Base-by-base conservation (phyloP, 2,797 vertebrate genomes). In the Simalia tracyae region DNA sequence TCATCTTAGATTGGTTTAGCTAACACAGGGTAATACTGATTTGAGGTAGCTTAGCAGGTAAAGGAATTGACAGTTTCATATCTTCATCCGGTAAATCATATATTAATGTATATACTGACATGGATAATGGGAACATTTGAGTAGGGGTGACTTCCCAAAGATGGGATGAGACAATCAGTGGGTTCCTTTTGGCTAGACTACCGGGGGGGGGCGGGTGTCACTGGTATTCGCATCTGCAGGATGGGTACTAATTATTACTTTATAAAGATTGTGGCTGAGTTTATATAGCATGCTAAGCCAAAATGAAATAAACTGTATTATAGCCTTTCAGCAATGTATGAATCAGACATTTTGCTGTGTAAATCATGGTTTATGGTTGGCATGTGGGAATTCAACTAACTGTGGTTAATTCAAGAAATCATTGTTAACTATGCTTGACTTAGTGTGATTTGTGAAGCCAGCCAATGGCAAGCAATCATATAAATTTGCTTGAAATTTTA, bases 1-100 rank as follows among this genome's bases (percentile, higher is more conserved):
- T 92, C 90, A 72, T 92, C 93, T 91, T 89, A 72, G 84, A 92
- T 64, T 12, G 17, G 8, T 81, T 92, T 89, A 87, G 3, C 11
- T 91, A 86, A 87, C 68, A 15, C 42, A 11, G 91, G 61, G 76
- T 85, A 72, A 50, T 89, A 87, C 4, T n/a, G 46, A 42, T 76
- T 66, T 1, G 1, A n/a, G 8, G 84, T 63, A 86, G 4, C 2
- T 19, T 57, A 61, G 6, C 10, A 28, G 26, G 15, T n/a, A 60
- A 54, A 42, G 7, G 28, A 57, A 50, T 81, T 61, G 59, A 84
- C 2, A 46, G 14, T 9, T 84, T n/a, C 57, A 19, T 76, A 12
- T 87, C 17, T 90, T 81, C 66, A 76, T 5, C 50, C 4, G 17
- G 28, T 60, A 76, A 92, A 60, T 68, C 36, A 6, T 19, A 7